Evolutionary conservation across 2,888 invertebrate genomes (phyloP), one percentile per base, ranked within the genome.

Genomic region (Andricus quercusramuli): DNA sequence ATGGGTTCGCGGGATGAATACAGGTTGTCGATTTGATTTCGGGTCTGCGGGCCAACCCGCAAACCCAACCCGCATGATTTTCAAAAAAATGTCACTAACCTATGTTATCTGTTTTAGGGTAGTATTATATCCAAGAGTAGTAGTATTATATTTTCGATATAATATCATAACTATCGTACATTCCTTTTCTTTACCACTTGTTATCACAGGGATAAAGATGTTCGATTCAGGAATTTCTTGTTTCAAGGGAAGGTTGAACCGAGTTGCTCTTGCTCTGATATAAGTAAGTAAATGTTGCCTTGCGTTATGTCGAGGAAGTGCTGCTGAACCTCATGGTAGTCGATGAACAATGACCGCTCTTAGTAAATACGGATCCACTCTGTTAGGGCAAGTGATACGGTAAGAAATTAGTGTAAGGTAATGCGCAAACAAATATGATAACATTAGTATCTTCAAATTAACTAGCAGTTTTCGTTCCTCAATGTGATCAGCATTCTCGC

Each of bases 371-470:
- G 9, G 25, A 68, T 29, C 17, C 47, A 56, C 32, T 20, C n/a
- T 51, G 32, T 74, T n/a, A 51, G 32, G 29, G 29, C 56, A 74
- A 13, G n/a, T 51, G 32, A 74, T n/a, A 29, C 62, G 13, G n/a
- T 4, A 74, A 56, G 20, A 74, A 74, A 74, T 51, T 56, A 74
- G 51, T 32, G n/a, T 29, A 13, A 29, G 51, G 29, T 70, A 32
- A 29, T 70, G 29, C 29, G 4, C 32, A n/a, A 56, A 37, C 9
- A 56, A 37, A 32, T 56, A 74, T 56, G 13, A n/a, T 20, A 74
- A 51, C 15, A 56, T 56, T 32, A 74, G 32, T 32, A 74, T 9
- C 74, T 56, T 56, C 56, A 74, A 56, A 74, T 74, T 74, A 56
- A 74, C 56, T 37, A 56, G 32, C 56, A 74, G 56, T 56, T 25